Conservation (phyloP, 1,140 invertebrate genomes). For the Sycophila sp. region DNA sequence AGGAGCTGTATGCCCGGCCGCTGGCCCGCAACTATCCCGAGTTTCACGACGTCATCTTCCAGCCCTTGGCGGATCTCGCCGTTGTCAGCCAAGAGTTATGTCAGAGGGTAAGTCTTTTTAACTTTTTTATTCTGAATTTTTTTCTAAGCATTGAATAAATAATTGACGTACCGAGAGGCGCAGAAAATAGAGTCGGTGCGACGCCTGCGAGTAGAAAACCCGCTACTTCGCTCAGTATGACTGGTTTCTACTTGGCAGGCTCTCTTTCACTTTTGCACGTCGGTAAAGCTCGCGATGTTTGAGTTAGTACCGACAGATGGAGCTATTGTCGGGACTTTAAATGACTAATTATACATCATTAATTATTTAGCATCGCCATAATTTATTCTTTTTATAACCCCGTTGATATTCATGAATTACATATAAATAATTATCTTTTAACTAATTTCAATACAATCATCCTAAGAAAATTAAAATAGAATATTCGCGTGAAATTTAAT, state of each 20-base stretch:
- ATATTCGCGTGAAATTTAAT: too few relatives aligned
- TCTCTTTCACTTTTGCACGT: neutral
- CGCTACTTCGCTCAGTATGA: neutral
- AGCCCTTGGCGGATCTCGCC: slow-evolving; percentile 65
- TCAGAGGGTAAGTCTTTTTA: slow-evolving; percentile 61
- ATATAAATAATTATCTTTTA: too few relatives aligned
- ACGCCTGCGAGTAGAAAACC: slow-evolving; percentile 13
- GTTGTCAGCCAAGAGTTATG: slow-evolving; percentile 63
- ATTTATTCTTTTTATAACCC: too few relatives aligned
- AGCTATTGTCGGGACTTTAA: too few relatives aligned
- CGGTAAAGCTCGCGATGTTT: neutral
- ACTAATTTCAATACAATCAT: too few relatives aligned
- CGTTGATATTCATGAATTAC: too few relatives aligned
- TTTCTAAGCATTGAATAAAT: too few relatives aligned
- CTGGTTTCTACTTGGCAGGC: neutral
- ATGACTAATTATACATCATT: too few relatives aligned
- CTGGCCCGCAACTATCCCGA: slow-evolving; percentile 62
- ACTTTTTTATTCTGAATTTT: slow-evolving; percentile 9
- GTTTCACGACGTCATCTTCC: slow-evolving; percentile 67
- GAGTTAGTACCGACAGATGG: neutral
- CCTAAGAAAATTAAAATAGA: too few relatives aligned
- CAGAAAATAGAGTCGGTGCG: too few relatives aligned
- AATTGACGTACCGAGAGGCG: too few relatives aligned
- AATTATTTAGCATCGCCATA: too few relatives aligned
- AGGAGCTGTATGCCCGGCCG: slow-evolving; percentile 66